Conservation (phyloP, 2,113 vertebrate species). For the Vanacampus margaritifer region DNA sequence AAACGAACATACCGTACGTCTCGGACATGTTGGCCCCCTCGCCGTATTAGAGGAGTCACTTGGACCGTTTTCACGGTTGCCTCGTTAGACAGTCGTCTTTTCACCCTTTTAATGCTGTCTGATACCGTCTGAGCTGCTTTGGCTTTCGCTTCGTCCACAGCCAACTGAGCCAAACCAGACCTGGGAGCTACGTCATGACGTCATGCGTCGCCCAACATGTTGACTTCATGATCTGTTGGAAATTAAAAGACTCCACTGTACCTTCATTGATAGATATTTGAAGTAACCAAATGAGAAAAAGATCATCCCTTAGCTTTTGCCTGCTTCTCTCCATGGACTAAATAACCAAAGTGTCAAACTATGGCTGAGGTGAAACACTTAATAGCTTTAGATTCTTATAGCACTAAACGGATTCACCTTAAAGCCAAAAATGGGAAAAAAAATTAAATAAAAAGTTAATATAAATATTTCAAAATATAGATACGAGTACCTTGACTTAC, state of each 20-base stretch:
- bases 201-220: constrained; percentile 20
- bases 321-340: too few species aligned
- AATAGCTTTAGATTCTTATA: too few species aligned
- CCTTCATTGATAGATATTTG: too few species aligned
- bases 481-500: too few species aligned
- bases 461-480: too few species aligned
- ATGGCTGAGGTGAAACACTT: too few species aligned
- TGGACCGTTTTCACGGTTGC: constrained; percentile 18
- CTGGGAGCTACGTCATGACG: constrained; percentile 34
- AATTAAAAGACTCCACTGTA: background rate
- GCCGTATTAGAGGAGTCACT: constrained; percentile 34
- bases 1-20: constrained; percentile 74
- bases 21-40: constrained; percentile 74
- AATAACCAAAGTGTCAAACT: too few species aligned
- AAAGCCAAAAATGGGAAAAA: too few species aligned
- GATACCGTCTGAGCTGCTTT: constrained; percentile 30
- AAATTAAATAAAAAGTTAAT: too few species aligned
- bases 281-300: too few species aligned
- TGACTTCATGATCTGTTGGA: background rate
- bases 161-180: constrained; percentile 21
- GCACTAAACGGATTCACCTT: too few species aligned
- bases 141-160: constrained; percentile 28
- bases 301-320: too few species aligned
- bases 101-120: constrained; percentile 22
- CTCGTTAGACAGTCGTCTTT: constrained; percentile 19